Evolutionary conservation across 2,797 vertebrate species (phyloP).

Genomic region (Gila robusta): DNA sequence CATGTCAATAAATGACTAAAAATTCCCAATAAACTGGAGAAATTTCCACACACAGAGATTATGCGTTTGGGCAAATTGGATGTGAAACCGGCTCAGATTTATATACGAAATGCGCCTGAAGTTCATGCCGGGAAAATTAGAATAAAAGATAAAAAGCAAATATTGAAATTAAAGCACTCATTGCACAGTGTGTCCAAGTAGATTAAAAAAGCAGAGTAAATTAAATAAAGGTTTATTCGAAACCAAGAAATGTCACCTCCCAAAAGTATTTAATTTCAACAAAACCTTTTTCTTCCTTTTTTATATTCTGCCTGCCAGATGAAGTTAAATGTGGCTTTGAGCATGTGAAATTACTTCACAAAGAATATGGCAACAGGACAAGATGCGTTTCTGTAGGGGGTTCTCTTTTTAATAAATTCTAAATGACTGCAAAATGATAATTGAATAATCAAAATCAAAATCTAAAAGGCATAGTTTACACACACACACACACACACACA

Average conservation of each 20-base stretch:
- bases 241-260: neutral
- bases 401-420: neutral
- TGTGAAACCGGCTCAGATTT: neutral
- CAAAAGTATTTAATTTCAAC: conserved; percentile 11
- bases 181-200: neutral
- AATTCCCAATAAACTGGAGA: conserved; percentile 2
- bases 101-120: conserved; percentile 4
- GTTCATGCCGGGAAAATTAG: conserved; percentile 3
- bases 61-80: conserved; percentile 38
- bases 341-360: neutral
- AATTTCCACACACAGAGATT: neutral
- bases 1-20: neutral
- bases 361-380: neutral
- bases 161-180: conserved; percentile 39
- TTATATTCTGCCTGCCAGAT: neutral
- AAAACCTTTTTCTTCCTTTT: neutral
- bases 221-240: conserved; percentile 15
- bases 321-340: neutral
- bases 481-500: too few relatives aligned
- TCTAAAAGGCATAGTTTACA: too few relatives aligned
- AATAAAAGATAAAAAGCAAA: conserved; percentile 48
- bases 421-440: neutral
- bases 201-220: neutral
- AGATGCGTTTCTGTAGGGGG: neutral
- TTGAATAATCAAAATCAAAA: neutral